Conservation (phyloP, 2,113 vertebrate genomes). For the Irena cyanogastra region DNA sequence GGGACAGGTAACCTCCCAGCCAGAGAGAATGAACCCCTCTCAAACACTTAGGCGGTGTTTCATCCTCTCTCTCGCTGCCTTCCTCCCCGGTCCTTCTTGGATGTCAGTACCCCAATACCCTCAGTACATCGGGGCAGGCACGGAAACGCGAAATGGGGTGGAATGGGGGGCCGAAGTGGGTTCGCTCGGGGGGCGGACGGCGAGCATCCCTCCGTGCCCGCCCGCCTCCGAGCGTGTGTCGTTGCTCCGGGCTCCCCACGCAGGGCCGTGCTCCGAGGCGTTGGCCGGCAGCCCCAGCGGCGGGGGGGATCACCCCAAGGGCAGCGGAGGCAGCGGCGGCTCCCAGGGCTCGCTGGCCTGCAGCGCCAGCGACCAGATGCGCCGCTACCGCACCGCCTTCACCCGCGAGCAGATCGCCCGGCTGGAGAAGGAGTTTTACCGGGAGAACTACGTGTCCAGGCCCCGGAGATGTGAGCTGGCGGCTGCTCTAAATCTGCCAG, state of each 20-base stretch:
- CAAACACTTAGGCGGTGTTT: neutral
- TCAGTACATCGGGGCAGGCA: neutral
- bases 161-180: neutral
- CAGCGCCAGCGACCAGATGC: slow-evolving; percentile 90
- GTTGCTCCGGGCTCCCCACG: slow-evolving; percentile 38
- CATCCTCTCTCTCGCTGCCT: neutral
- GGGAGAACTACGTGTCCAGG: slow-evolving; percentile 97
- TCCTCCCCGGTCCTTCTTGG: neutral
- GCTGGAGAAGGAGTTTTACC: slow-evolving; percentile 97
- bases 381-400: slow-evolving; percentile 95
- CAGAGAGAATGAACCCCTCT: neutral
- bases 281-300: slow-evolving; percentile 67
- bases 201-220: neutral
- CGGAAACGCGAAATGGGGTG: neutral
- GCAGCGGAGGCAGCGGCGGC: slow-evolving; percentile 70
- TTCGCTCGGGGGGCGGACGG: neutral
- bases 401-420: slow-evolving; percentile 95
- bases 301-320: slow-evolving; percentile 77
- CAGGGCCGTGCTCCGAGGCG: slow-evolving; percentile 71
- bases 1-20: neutral
- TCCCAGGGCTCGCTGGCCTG: slow-evolving; percentile 84
- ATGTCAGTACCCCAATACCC: neutral
- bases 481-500: slow-evolving; percentile 92
- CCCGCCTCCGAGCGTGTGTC: neutral
- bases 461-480: slow-evolving; percentile 95